These are phyloP conservation scores for Battus philenor DNA, from an alignment of 1,140 invertebrate species.

Conservation along the genomic window DNA sequence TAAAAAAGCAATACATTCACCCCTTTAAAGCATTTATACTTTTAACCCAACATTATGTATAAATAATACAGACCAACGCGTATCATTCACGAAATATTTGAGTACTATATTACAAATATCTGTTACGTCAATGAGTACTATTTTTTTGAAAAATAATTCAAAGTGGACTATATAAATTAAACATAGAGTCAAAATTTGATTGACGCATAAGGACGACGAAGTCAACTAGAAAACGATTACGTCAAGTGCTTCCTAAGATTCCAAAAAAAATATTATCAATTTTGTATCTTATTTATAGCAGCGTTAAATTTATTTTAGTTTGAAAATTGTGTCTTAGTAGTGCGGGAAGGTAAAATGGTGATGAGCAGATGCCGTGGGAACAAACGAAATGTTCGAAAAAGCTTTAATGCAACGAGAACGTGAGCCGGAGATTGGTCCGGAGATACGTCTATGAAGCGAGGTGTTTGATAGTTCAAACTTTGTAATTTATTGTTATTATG, in stretches of 20 bases:
- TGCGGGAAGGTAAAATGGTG: constrained; percentile 39
- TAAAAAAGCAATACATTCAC: too few relatives aligned
- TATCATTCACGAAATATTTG: constrained; percentile 67
- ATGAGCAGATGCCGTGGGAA: constrained; percentile 63
- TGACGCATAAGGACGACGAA: constrained; percentile 13
- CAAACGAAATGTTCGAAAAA: constrained; percentile 48
- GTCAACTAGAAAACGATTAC: too few relatives aligned
- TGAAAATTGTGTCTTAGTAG: constrained; percentile 4
- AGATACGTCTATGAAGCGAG: constrained; percentile 45
- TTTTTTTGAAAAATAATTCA: constrained; percentile 25
- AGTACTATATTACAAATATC: constrained; percentile 55
- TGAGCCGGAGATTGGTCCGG: constrained; percentile 39
- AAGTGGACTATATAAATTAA: neutral
- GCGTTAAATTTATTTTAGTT: too few relatives aligned
- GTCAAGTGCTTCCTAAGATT: too few relatives aligned
- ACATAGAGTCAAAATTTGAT: constrained; percentile 21
- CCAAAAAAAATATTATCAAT: too few relatives aligned
- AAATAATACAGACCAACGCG: constrained; percentile 63
- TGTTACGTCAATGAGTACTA: constrained; percentile 18
- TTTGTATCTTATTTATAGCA: too few relatives aligned
- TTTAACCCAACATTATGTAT: too few relatives aligned
- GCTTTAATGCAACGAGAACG: constrained; percentile 34
- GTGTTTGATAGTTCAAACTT: constrained; percentile 28
- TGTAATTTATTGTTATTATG: constrained; percentile 12
- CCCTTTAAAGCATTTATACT: too few relatives aligned